Evolutionary conservation across 2,797 vertebrate genomes (phyloP), one percentile per base, ranked within the genome.

Genomic region (Miichthys miiuy): DNA sequence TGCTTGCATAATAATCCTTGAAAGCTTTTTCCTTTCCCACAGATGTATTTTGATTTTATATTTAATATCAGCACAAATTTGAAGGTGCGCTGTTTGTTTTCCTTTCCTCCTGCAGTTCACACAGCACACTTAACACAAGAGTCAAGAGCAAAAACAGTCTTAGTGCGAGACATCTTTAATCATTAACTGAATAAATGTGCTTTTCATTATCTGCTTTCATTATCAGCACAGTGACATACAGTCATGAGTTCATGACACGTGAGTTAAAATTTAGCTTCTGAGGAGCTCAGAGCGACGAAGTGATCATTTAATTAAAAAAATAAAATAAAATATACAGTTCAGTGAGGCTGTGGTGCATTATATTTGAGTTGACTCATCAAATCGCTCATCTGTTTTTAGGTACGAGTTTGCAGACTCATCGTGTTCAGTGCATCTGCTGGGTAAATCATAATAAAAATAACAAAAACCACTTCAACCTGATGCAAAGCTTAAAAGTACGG

Each of bases 31-130:
- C 44, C 55, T 65, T 69, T 21, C 51, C 25, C 8, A 47, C 2
- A 12, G 72, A 62, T 57, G 56, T 27, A 71, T 71, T 79, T 75
- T 68, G 12, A 85, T 61, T 83, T 52, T 6, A 72, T 25, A 68
- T 74, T 58, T 34, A 64, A 77, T 67, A 54, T 51, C 27, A 80
- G 41, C 6, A 50, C 30, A 21, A 41, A n/a, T 50, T n/a, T 30
- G 6, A 18, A 20, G 12, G 48, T 3, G 23, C 20, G 52, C 7
- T 5, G 27, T 68, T 54, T 63, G n/a, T 44, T 44, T 44, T 21
- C 20, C 34, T 3, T 3, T 30, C n/a, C 20, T 41, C 34, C 8
- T 75, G 50, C 42, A 34, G 11, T 48, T 68, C 9, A 52, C 9
- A 4, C 11, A 5, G 41, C 21, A 20, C 4, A 44, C 12, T 34